These are phyloP conservation scores for Penelope pileata DNA, from an alignment of 2,113 vertebrate species.

Conservation along the genomic window DNA sequence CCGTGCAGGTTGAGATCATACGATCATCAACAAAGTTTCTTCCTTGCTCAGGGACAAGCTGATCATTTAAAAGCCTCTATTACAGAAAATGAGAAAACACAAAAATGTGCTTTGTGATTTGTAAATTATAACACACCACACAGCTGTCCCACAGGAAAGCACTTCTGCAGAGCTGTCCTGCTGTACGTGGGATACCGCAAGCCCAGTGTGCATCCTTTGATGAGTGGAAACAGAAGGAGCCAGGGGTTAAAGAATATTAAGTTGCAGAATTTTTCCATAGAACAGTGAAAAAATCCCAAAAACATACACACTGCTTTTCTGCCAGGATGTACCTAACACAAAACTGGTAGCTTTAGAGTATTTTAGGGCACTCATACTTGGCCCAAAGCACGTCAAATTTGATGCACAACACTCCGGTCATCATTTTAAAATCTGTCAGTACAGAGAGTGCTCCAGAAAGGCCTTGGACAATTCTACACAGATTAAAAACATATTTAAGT, in stretches of 20 bases:
- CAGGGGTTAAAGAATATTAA: not conserved
- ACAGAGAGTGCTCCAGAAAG: not conserved
- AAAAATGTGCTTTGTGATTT: not conserved
- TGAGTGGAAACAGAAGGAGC: not conserved
- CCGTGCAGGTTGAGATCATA: not conserved
- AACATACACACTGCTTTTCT: not conserved
- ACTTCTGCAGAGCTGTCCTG: not conserved
- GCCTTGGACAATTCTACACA: not conserved
- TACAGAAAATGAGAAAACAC: not conserved
- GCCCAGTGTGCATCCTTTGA: not conserved
- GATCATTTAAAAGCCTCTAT: not conserved
- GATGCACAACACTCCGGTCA: not conserved
- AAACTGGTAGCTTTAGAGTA: not conserved
- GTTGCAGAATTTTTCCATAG: not conserved
- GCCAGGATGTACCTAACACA: not conserved
- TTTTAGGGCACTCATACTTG: not conserved
- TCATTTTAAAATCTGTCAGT: not conserved
- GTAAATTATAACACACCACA: not conserved
- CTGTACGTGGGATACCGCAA: not conserved
- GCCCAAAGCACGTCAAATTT: not conserved
- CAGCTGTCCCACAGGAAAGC: not conserved
- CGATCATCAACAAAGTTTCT: not conserved
- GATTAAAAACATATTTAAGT: not conserved
- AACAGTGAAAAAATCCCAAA: not conserved
- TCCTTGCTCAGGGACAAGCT: not conserved